Conservation (phyloP, 2,797 vertebrate species). For the Antennarius maculatus region DNA sequence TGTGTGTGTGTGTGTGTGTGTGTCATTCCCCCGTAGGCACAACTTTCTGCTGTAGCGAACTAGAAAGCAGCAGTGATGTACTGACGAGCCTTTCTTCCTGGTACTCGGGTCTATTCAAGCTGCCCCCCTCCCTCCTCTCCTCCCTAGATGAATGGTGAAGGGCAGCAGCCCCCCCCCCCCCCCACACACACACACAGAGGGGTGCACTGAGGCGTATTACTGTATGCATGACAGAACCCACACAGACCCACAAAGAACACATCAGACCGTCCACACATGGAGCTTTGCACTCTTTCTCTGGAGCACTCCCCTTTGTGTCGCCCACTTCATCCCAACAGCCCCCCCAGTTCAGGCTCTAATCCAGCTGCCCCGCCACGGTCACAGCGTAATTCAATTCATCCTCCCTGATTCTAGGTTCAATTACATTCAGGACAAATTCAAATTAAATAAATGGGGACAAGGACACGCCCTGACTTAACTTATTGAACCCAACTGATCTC, state of each 20-base stretch:
- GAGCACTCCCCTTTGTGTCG: slow-evolving; percentile 43
- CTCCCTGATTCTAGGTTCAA: no score
- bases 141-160: slow-evolving; percentile 46
- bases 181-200: slow-evolving; percentile 1
- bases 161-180: slow-evolving; percentile 28
- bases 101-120: slow-evolving; percentile 50
- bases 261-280: slow-evolving; percentile 35
- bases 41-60: slow-evolving; percentile 53
- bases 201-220: slow-evolving; percentile 42
- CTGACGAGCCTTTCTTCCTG: slow-evolving; percentile 1
- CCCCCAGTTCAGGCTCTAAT: slow-evolving; percentile 18
- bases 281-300: slow-evolving; percentile 31
- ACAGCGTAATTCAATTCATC: not conserved
- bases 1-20: slow-evolving; percentile 16
- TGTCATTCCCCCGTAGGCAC: slow-evolving; percentile 47
- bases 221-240: slow-evolving; percentile 65
- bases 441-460: no score
- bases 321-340: slow-evolving; percentile 29
- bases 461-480: no score
- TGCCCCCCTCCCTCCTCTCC: slow-evolving; percentile 14
- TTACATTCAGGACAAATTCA: no score
- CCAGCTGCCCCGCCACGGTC: slow-evolving; percentile 7
- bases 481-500: no score
- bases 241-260: slow-evolving; percentile 56
- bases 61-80: slow-evolving; percentile 64